These are phyloP conservation scores for Venustoraphidia nigricollis DNA, from an alignment of 2,888 invertebrate species.

Conservation along the genomic window DNA sequence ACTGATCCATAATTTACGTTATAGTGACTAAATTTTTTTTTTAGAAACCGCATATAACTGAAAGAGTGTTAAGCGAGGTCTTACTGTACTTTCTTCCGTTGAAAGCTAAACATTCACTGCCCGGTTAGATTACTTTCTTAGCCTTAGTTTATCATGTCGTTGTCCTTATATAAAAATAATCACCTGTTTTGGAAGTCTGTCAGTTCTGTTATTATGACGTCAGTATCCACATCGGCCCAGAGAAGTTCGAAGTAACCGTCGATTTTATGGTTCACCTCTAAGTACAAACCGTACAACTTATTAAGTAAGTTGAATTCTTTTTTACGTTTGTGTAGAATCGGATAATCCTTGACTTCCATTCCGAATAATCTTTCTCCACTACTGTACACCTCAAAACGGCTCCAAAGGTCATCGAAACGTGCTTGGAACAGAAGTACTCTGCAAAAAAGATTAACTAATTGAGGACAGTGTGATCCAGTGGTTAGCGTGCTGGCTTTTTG, in stretches of 20 bases:
- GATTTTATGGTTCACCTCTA: constrained; percentile 71
- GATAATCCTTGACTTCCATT: constrained; percentile 69
- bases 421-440: constrained; percentile 60
- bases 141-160: neutral
- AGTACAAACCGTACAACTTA: constrained; percentile 64
- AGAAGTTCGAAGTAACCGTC: constrained; percentile 74
- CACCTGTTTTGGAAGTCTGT: constrained; percentile 70
- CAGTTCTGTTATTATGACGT: constrained; percentile 62
- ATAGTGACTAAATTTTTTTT: too few relatives aligned
- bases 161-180: constrained; percentile 10
- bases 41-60: too few relatives aligned
- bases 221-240: constrained; percentile 74
- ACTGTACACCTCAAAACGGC: constrained; percentile 65
- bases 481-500: too few relatives aligned
- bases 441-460: too few relatives aligned
- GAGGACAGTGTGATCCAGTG: too few relatives aligned
- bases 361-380: constrained; percentile 78
- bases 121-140: too few relatives aligned
- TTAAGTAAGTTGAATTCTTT: constrained; percentile 73
- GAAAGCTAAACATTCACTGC: too few relatives aligned
- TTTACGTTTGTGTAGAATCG: constrained; percentile 59
- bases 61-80: too few relatives aligned
- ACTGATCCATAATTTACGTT: too few relatives aligned
- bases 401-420: constrained; percentile 70
- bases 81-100: too few relatives aligned